These are phyloP conservation scores for Mesodorylaimus sp. DNA, from an alignment of 2,888 invertebrate species.

Conservation along the genomic window DNA sequence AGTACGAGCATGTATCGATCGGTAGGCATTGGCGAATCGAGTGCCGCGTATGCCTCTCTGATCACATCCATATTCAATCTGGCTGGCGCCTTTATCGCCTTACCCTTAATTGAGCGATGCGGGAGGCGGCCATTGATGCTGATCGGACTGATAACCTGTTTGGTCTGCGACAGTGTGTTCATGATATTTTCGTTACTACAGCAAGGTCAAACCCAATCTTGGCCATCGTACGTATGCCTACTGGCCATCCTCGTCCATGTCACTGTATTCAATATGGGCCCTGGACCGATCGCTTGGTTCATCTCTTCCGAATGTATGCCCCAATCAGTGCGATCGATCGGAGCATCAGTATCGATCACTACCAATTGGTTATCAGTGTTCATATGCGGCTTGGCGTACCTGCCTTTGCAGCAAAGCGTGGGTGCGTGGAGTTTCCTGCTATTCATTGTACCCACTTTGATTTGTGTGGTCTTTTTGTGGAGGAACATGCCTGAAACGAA, in stretches of 20 bases:
- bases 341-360: slow-evolving; percentile 3
- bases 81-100: slow-evolving; percentile 6
- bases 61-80: slow-evolving; percentile 9
- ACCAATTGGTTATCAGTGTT: slow-evolving; percentile 1
- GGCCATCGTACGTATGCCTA: not conserved
- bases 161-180: not conserved
- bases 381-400: not conserved
- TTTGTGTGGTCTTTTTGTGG: slow-evolving; percentile 1
- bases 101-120: slow-evolving; percentile 4
- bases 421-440: slow-evolving; percentile 5
- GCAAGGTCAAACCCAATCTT: not conserved
- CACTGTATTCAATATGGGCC: slow-evolving; percentile 10
- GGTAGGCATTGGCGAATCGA: not conserved
- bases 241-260: slow-evolving; percentile 8
- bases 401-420: not conserved
- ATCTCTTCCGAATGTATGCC: slow-evolving; percentile 9
- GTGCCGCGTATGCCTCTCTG: not conserved
- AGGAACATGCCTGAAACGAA: slow-evolving; percentile 85
- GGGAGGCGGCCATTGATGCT: slow-evolving; percentile 6
- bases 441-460: slow-evolving; percentile 4
- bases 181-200: not conserved
- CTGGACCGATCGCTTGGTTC: slow-evolving; percentile 11
- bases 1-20: slow-evolving; percentile 1
- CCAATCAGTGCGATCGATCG: slow-evolving; percentile 6
- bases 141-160: not conserved